Conservation (phyloP, 2,888 invertebrate species). For the Dusona sp. region DNA sequence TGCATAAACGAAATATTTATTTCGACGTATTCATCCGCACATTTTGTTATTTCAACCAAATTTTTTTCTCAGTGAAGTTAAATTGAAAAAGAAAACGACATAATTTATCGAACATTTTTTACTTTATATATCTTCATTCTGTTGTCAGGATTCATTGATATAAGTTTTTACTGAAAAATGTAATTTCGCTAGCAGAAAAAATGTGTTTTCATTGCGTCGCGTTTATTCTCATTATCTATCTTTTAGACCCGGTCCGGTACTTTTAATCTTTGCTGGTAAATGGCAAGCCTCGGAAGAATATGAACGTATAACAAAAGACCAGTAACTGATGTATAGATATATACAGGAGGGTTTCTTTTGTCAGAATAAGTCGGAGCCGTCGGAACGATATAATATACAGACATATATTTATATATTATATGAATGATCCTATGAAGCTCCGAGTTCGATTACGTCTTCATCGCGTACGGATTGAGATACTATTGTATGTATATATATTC, state of each 20-base stretch:
- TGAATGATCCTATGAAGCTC: constrained; percentile 24
- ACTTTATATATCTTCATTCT: neutral
- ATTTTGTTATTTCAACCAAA: no score
- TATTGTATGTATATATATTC: constrained; percentile 33
- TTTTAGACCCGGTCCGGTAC: neutral
- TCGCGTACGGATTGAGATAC: neutral
- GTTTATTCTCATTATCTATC: neutral
- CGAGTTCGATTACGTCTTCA: constrained; percentile 42
- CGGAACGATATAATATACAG: neutral
- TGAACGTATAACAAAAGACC: constrained; percentile 22
- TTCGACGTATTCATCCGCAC: no score
- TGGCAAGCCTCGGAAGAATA: constrained; percentile 10
- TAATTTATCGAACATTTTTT: neutral
- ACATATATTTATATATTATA: constrained; percentile 7
- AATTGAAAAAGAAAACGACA: neutral
- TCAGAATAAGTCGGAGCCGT: constrained; percentile 29
- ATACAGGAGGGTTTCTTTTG: constrained; percentile 12
- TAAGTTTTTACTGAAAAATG: constrained; percentile 22
- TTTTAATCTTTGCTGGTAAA: constrained; percentile 36
- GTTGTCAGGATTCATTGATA: constrained; percentile 26
- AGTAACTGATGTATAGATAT: neutral
- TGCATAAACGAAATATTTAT: no score
- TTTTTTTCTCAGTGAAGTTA: no score
- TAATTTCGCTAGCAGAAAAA: neutral
- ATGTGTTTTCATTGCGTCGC: neutral